Evolutionary conservation across 1,140 invertebrate genomes (phyloP), one percentile per base, ranked within the genome.

Genomic region (Maconellicoccus hirsutus): DNA sequence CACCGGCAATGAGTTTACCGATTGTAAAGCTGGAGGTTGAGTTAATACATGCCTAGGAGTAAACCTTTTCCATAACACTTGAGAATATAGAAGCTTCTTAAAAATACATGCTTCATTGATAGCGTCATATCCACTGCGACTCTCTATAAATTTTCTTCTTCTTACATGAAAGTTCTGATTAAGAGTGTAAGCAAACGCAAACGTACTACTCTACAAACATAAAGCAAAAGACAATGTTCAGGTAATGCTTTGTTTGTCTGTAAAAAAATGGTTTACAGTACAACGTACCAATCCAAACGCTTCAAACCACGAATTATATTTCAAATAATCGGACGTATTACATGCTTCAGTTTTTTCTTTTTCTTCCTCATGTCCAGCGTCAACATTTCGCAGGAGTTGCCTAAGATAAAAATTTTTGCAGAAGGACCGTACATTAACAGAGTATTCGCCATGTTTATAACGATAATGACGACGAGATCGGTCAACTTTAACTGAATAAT

Each of bases 121-220:
- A 4, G 21, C 6, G 25, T 66, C 6, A 25, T 14, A 26, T 8
- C 16, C 25, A 16, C 8, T 19, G 61, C 3, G 10, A 21, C 70
- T 25, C 39, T 42, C 38, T 7, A 69, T 12, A 12, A 38, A 22
- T 14, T 23, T 69, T 70, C 70, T 63, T 19, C 25, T n/a, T 52
- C 39, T 70, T 38, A 25, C 69, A 14, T 70, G 66, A 52, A 21
- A 71, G 19, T 70, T 59, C 16, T 71, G 72, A 26, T 33, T 70
- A 12, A 73, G 63, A 1, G 70, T 26, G 69, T 59, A 71, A 25
- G 52, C 72, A n/a, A 73, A 38, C 2, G 69, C 72, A 33, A 73
- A 19, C 6, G 72, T 70, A 71, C 70, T 52, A 27, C 72, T 73
- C 72, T 73, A 23, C 3, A 52, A 52, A 8, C n/a, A 16, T 8